These are phyloP conservation scores for Anhinga anhinga DNA, from an alignment of 2,113 vertebrate genomes.

Conservation along the genomic window DNA sequence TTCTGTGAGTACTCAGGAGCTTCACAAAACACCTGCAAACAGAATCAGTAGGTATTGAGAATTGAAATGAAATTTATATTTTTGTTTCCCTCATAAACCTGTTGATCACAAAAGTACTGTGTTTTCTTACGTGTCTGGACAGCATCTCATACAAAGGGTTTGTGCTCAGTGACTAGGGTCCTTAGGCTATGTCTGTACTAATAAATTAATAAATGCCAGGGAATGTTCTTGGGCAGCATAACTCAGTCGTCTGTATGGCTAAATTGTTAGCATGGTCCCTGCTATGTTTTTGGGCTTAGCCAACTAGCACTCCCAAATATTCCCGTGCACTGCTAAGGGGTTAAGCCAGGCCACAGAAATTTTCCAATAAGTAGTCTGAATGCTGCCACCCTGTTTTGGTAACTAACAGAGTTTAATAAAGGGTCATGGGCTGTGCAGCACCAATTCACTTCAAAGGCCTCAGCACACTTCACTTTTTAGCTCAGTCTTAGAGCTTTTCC, in stretches of 20 bases:
- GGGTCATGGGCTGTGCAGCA: background rate
- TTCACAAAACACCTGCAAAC: background rate
- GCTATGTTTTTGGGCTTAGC: background rate
- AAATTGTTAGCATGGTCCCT: background rate
- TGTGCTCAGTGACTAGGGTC: background rate
- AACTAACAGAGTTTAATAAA: background rate
- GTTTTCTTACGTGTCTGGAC: background rate
- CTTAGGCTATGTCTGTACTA: background rate
- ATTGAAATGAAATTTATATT: background rate
- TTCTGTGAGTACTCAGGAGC: background rate
- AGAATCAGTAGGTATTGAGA: background rate
- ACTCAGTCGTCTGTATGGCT: background rate
- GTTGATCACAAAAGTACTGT: background rate
- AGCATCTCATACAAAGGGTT: background rate
- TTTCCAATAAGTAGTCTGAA: background rate
- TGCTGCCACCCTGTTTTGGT: background rate
- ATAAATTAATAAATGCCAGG: background rate
- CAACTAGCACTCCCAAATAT: background rate
- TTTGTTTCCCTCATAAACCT: background rate
- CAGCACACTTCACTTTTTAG: background rate
- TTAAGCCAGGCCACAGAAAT: background rate
- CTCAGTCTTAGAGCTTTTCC: background rate
- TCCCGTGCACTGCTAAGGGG: background rate
- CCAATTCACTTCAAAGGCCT: background rate
- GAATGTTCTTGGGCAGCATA: conserved; percentile 10